A percentile compares a stretch with the other conserved stretches of the same genome.
phyloP scores from a whole-genome alignment of 2,888 invertebrate genomes.

The Himalopsyche anomala region DNA sequence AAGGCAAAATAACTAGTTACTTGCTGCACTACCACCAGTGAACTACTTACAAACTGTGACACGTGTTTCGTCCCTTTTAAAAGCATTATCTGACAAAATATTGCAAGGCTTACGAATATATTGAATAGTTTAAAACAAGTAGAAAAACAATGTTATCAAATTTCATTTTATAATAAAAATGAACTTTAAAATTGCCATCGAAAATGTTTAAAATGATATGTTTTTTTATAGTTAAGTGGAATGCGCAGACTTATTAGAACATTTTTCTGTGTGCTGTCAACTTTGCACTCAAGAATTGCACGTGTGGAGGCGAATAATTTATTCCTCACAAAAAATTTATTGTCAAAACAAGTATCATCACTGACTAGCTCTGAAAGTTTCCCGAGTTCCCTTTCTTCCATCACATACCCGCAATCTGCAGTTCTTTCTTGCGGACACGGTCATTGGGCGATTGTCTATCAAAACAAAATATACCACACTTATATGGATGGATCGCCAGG shows the following conservation, averaged over 20 bases:
- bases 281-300: constrained; percentile 58
- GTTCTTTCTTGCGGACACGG: constrained; percentile 72
- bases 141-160: no score
- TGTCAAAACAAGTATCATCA: background rate
- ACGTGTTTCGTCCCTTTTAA: no score
- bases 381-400: background rate
- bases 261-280: constrained; percentile 63
- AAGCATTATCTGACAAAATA: no score
- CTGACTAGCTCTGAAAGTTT: constrained; percentile 22
- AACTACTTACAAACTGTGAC: no score
- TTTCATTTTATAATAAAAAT: no score
- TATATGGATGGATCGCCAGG: constrained; percentile 75
- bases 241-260: constrained; percentile 63
- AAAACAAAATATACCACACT: constrained; percentile 71
- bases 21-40: no score
- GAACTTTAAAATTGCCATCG: no score
- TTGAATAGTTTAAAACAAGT: no score
- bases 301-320: constrained; percentile 12
- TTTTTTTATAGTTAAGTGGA: constrained; percentile 61
- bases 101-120: no score
- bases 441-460: constrained; percentile 74
- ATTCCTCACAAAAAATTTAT: constrained; percentile 18
- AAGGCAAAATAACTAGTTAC: no score
- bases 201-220: no score
- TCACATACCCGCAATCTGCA: constrained; percentile 65